A percentile compares a stretch with the other conserved stretches of the same genome.
Conservation (phyloP, 30 jellyfish, hydroid and myxozoan species). For the Clytia hemisphaerica region DNA sequence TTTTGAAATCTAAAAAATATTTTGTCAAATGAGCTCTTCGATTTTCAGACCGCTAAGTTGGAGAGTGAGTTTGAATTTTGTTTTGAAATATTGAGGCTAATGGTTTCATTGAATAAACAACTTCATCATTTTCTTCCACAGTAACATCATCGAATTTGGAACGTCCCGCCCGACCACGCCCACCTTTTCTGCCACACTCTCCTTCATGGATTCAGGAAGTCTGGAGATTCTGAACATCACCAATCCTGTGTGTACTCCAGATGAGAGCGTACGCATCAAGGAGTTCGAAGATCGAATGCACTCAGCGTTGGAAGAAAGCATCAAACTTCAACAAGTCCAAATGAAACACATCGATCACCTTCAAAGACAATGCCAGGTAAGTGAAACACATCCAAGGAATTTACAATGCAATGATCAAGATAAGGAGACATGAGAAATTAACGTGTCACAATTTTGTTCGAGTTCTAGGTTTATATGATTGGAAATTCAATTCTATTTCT, state of each 20-base stretch:
- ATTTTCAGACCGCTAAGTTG: too few species aligned
- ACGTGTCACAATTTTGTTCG: too few species aligned
- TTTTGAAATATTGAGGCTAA: too few species aligned
- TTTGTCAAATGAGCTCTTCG: too few species aligned
- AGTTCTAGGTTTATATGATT: too few species aligned
- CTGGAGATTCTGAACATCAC: slow-evolving; percentile 5
- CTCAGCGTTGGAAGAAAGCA: slow-evolving; percentile 89
- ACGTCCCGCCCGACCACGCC: slow-evolving; percentile 24
- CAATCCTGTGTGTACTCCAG: slow-evolving; percentile 56
- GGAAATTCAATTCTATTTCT: too few species aligned
- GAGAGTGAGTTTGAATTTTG: too few species aligned
- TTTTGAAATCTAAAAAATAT: too few species aligned
- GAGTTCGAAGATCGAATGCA: slow-evolving; percentile 80
- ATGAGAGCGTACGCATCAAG: slow-evolving; percentile 58
- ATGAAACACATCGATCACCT: slow-evolving; percentile 59
- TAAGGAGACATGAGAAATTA: slow-evolving; percentile 9
- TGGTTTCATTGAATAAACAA: too few species aligned
- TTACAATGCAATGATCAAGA: too few species aligned
- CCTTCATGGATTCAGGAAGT: slow-evolving; percentile 10
- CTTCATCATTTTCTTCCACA: not conserved
- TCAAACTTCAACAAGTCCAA: slow-evolving; percentile 62
- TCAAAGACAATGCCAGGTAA: slow-evolving; percentile 26
- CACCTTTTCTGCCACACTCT: slow-evolving; percentile 7
- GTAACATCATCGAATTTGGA: slow-evolving; percentile 36
- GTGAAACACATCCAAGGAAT: too few species aligned